phyloP scores from a whole-genome alignment of 1,140 invertebrate genomes.

The Oreohelix idahoensis region DNA sequence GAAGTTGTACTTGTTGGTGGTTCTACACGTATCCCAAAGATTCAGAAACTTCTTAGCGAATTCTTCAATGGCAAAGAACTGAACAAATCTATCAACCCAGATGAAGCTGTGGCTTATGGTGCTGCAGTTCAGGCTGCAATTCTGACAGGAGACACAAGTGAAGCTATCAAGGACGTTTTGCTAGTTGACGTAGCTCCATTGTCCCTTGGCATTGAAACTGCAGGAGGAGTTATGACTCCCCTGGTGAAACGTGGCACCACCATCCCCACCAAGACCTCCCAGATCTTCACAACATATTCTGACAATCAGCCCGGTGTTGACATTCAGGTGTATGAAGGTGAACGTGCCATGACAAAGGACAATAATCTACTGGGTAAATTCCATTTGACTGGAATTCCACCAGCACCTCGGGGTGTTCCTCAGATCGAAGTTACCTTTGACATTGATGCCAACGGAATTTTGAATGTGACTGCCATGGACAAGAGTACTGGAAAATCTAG shows the following conservation, averaged over 20 bases:
- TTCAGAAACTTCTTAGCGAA: slow-evolving; percentile 77
- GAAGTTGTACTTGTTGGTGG: slow-evolving; percentile 79
- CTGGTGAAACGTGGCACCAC: slow-evolving; percentile 75
- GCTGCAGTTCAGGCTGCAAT: slow-evolving; percentile 76
- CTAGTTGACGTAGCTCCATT: slow-evolving; percentile 71
- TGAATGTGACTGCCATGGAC: slow-evolving; percentile 73
- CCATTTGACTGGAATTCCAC: slow-evolving; percentile 81
- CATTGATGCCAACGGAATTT: slow-evolving; percentile 74
- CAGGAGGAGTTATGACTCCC: slow-evolving; percentile 77
- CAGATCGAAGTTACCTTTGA: slow-evolving; percentile 72
- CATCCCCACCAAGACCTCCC: slow-evolving; percentile 68
- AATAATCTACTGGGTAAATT: slow-evolving; percentile 73
- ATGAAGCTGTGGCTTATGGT: slow-evolving; percentile 77
- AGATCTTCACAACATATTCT: slow-evolving; percentile 68
- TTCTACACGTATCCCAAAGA: slow-evolving; percentile 58
- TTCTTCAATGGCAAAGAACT: slow-evolving; percentile 50
- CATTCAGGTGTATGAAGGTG: slow-evolving; percentile 84
- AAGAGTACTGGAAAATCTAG: slow-evolving; percentile 80
- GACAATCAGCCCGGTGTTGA: slow-evolving; percentile 83
- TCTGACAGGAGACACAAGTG: slow-evolving; percentile 61
- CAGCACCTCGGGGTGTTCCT: slow-evolving; percentile 84
- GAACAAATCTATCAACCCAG: slow-evolving; percentile 32
- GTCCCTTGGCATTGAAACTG: slow-evolving; percentile 75
- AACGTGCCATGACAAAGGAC: slow-evolving; percentile 86
- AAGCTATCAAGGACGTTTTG: slow-evolving; percentile 66